A percentile compares a stretch with the other conserved stretches of the same genome.
These are phyloP conservation scores for Otus sunia DNA, from an alignment of 2,113 vertebrate species.

Conservation along the genomic window DNA sequence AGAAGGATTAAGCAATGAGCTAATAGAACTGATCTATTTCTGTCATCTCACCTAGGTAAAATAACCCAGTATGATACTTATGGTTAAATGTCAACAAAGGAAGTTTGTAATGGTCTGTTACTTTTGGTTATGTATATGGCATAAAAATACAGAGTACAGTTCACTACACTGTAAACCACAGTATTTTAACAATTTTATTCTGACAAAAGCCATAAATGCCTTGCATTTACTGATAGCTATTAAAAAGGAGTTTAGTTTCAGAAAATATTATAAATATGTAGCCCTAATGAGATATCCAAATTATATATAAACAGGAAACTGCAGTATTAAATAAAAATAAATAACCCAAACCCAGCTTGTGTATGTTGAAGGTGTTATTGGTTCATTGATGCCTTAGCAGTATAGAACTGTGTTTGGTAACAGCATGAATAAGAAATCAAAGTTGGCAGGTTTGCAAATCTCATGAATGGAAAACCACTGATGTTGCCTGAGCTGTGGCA, in stretches of 20 bases:
- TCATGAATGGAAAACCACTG: not conserved
- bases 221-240: not conserved
- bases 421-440: not conserved
- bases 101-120: not conserved
- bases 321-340: not conserved
- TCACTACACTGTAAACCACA: not conserved
- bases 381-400: not conserved
- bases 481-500: not conserved
- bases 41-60: not conserved
- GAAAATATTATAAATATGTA: not conserved
- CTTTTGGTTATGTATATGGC: not conserved
- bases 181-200: not conserved
- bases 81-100: not conserved
- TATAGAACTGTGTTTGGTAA: not conserved
- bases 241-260: not conserved
- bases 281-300: not conserved
- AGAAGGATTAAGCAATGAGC: not conserved
- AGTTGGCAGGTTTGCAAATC: not conserved
- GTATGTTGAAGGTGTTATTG: not conserved
- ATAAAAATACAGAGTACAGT: not conserved
- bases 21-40: not conserved
- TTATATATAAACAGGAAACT: not conserved
- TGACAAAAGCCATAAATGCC: not conserved
- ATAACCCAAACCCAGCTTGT: not conserved
- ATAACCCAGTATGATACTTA: not conserved